Conservation (phyloP, 1,140 invertebrate species). For the Cotesia chilonis region DNA sequence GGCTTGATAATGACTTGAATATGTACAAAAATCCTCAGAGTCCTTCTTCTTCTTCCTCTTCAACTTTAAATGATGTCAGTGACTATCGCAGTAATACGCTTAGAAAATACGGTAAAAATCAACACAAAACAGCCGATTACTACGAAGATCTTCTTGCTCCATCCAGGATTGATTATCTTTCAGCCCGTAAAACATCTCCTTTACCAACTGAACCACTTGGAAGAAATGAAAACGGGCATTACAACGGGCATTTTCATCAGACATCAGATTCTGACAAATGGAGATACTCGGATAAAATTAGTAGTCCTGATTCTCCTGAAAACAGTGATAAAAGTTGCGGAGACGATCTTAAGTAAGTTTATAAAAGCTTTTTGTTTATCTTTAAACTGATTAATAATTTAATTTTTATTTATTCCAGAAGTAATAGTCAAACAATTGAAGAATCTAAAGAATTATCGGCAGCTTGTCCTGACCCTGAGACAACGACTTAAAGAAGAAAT, state of each 20-base stretch:
- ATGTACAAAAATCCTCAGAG: conserved; percentile 39
- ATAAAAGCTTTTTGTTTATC: neutral
- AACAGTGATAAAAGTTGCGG: conserved; percentile 34
- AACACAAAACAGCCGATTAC: conserved; percentile 56
- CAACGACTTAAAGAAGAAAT: conserved; percentile 25
- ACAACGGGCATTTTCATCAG: conserved; percentile 45
- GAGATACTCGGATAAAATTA: conserved; percentile 42
- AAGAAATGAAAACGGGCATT: conserved; percentile 52
- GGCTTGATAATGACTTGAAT: conserved; percentile 44
- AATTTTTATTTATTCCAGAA: conserved; percentile 42
- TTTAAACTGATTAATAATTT: neutral
- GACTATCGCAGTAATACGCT: conserved; percentile 43
- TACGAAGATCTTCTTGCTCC: conserved; percentile 60
- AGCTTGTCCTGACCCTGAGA: conserved; percentile 37
- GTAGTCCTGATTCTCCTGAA: conserved; percentile 37
- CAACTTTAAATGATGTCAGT: conserved; percentile 26
- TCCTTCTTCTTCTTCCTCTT: conserved; percentile 33
- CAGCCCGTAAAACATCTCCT: conserved; percentile 41
- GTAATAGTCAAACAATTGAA: conserved; percentile 31
- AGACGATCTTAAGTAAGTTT: conserved; percentile 43
- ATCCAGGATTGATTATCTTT: conserved; percentile 48
- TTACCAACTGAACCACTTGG: conserved; percentile 41
- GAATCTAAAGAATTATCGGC: conserved; percentile 43
- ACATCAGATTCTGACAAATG: conserved; percentile 40
- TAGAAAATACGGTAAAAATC: conserved; percentile 53